Evolutionary conservation across 2,797 vertebrate genomes (phyloP), one percentile per base, ranked within the genome.

Genomic region (Scyliorhinus canicula): DNA sequence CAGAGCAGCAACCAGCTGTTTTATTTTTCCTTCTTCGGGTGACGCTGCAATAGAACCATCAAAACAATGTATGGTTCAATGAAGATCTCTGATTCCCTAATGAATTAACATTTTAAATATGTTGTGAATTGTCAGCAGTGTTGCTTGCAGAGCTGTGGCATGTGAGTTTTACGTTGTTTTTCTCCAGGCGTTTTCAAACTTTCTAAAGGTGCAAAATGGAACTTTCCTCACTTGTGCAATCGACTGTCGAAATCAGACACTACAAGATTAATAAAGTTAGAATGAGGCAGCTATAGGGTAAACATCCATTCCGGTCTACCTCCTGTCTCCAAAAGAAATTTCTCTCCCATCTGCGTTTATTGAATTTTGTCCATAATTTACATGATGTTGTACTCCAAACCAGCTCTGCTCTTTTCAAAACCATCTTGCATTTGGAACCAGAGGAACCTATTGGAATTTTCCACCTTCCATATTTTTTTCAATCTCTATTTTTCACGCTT

Each of bases 11-110:
- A 14, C 55, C 85, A 88, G 85, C 52, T 88, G 85, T 88, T 88
- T 88, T 60, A 88, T 88, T 57, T n/a, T 88, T 88, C 85, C 85
- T n/a, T 44, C 60, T 91, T 63, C 44, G n/a, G 88, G n/a, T 63
- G 60, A 65, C 40, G 44, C 88, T 40, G 60, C 40, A 91, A n/a
- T 65, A 44, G 57, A 91, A 44, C n/a, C 57, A 91, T n/a, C 7
- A 91, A 65, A 91, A 57, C 86, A 90, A 47, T 47, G 3, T 3
- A 91, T 35, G 40, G 88, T 65, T 91, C 57, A 63, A 91, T 11
- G 28, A 86, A n/a, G 86, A 60, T 40, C 31, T 40, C 35, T 65
- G 8, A 91, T 44, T 91, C 19, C 60, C 3, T 91, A 0, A 19
- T 44, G n/a, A 12, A 8, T 91, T 91, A 57, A n/a, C 3, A 26